Evolutionary conservation across 2,888 invertebrate genomes (phyloP).

Genomic region (Sericinus montela): DNA sequence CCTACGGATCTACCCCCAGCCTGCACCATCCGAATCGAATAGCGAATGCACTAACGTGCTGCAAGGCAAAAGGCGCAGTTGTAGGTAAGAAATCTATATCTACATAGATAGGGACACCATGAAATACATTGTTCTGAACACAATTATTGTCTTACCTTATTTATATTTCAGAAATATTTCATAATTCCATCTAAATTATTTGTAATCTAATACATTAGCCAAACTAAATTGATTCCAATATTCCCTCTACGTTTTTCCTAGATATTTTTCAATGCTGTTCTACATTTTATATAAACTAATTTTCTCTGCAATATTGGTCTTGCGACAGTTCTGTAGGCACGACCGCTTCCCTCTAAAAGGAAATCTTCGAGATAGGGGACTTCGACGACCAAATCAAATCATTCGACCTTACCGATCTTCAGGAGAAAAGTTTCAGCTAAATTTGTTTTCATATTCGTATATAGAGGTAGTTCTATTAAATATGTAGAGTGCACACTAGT

Average conservation of each 20-base stretch:
- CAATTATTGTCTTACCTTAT: background rate
- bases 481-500: no score
- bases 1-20: no score
- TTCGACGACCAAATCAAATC: conserved; percentile 74
- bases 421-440: conserved; percentile 65
- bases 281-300: conserved; percentile 79
- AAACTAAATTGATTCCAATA: conserved; percentile 40
- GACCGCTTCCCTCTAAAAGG: conserved; percentile 67
- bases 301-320: conserved; percentile 78
- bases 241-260: conserved; percentile 63
- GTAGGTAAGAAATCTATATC: no score
- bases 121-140: background rate
- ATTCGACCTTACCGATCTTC: conserved; percentile 71
- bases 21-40: no score
- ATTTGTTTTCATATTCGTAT: conserved; percentile 38
- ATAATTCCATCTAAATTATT: conserved; percentile 26
- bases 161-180: conserved; percentile 9
- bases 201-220: conserved; percentile 23
- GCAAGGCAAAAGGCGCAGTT: no score
- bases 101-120: no score
- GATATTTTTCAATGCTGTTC: conserved; percentile 74
- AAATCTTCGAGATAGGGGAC: conserved; percentile 57
- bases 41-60: no score
- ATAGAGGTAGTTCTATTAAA: conserved; percentile 20
- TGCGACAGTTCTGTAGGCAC: conserved; percentile 73